A percentile compares a stretch with the other conserved stretches of the same genome.
Conservation (phyloP, 2,797 vertebrate species). For the Galagoides demidoff region DNA sequence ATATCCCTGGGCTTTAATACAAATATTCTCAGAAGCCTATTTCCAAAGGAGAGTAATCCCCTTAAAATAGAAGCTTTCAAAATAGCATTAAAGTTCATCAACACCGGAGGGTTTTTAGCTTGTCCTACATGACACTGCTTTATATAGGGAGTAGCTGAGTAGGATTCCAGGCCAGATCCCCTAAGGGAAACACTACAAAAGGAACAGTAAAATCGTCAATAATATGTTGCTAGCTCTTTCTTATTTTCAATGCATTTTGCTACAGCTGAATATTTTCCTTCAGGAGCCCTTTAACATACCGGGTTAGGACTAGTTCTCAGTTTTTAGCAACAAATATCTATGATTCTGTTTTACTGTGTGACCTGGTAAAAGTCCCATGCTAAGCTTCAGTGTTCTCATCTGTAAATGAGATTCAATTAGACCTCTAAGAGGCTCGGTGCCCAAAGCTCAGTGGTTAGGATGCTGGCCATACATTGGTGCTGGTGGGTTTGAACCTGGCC, state of each 20-base stretch:
- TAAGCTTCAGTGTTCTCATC: not conserved
- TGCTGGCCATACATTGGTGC: too few species aligned
- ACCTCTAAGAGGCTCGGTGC: not conserved
- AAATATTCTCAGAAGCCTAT: conserved; percentile 39
- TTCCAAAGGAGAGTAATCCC: conserved; percentile 34
- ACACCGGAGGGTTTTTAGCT: not conserved
- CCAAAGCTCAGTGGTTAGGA: too few species aligned
- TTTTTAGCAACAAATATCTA: conserved; percentile 61
- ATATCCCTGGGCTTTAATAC: conserved; percentile 58
- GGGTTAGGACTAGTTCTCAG: not conserved
- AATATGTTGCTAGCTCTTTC: not conserved
- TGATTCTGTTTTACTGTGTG: conserved; percentile 19
- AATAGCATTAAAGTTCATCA: not conserved
- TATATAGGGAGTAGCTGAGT: rapidly evolving
- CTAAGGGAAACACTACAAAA: not conserved
- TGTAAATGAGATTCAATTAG: not conserved
- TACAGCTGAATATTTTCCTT: conserved; percentile 4
- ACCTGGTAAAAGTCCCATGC: conserved; percentile 53
- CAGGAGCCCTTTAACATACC: not conserved
- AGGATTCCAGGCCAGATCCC: not conserved
- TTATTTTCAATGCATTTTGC: not conserved
- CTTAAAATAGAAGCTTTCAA: conserved; percentile 55
- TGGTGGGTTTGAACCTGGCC: too few species aligned
- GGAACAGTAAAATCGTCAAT: not conserved
- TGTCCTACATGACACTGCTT: not conserved